Evolutionary conservation across 2,113 vertebrate genomes (phyloP).

Genomic region (Etia nguti): DNA sequence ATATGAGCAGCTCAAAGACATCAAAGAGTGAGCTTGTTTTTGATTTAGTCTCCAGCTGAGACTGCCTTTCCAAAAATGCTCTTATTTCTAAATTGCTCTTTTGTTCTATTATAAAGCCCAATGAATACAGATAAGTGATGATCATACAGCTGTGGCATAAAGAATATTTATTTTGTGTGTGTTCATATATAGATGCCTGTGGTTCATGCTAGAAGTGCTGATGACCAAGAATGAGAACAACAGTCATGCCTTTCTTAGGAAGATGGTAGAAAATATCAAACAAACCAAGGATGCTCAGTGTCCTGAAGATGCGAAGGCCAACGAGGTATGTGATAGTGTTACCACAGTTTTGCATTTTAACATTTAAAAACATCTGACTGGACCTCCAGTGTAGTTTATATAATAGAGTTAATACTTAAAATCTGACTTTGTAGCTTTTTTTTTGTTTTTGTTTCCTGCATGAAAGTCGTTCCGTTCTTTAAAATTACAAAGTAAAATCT

Average conservation of each 20-base stretch:
- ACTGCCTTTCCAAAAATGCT: neutral
- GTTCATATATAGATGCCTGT: constrained; percentile 80
- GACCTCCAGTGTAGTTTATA: neutral
- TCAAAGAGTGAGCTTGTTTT: constrained; percentile 90
- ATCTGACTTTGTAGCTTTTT: neutral
- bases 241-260: constrained; percentile 96
- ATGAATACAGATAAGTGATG: neutral
- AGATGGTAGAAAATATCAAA: constrained; percentile 98
- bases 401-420: neutral
- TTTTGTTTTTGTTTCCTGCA: neutral
- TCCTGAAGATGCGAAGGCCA: constrained; percentile 93
- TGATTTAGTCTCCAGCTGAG: neutral
- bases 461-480: neutral
- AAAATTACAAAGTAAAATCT: neutral
- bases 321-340: constrained; percentile 68
- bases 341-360: neutral
- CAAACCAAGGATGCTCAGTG: constrained; percentile 94
- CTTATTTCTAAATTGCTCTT: neutral
- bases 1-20: constrained; percentile 94
- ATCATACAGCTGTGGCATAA: neutral
- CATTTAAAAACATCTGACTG: neutral
- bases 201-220: constrained; percentile 99
- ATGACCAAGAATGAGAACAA: constrained; percentile 99
- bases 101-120: neutral
- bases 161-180: neutral